Evolutionary conservation across 1,140 invertebrate species (phyloP), one percentile per base, ranked within the genome.

Genomic region (Scaptomyza hsui): DNA sequence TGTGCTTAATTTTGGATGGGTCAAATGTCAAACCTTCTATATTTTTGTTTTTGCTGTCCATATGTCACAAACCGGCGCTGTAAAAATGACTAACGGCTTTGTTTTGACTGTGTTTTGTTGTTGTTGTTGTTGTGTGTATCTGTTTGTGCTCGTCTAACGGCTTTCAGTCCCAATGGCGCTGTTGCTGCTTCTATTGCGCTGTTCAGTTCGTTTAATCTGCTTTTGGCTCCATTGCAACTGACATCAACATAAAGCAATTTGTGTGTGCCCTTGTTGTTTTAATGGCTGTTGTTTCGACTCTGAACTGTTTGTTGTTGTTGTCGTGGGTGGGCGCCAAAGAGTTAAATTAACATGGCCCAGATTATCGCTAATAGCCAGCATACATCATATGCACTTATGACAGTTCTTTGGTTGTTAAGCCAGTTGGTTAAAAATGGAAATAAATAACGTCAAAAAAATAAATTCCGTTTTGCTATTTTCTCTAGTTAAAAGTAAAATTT

Each of bases 221-320:
- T 48, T 55, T 56, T 42, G 44, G 49, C 51, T 56, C 65, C 45
- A 55, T 48, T 70, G 67, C 51, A 63, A 49, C 60, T 55, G 60
- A 48, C 59, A 70, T 70, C 67, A 60, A 56, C 51, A 55, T 53
- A 49, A 63, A 41, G 42, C 59, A 63, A 63, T 63, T 55, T 70
- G 39, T 57, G 16, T 12, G 6, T 44, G 10, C 32, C 2, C 12
- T 16, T 18, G 37, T 16, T 56, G 32, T 32, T 41, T 44, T 42
- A 32, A 21, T 29, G 19, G 35, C 32, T 39, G 21, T 47, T 59
- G 55, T 29, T 62, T 12, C 18, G 13, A 6, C 1, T 21, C 9
- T 29, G 42, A 26, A 2, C 35, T 48, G 21, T n/a, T n/a, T n/a
- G n/a, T n/a, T n/a, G n/a, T n/a, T n/a, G n/a, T 29, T 32, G 19